Evolutionary conservation across 2,888 invertebrate genomes (phyloP).

Genomic region (Polydrusus cervinus): DNA sequence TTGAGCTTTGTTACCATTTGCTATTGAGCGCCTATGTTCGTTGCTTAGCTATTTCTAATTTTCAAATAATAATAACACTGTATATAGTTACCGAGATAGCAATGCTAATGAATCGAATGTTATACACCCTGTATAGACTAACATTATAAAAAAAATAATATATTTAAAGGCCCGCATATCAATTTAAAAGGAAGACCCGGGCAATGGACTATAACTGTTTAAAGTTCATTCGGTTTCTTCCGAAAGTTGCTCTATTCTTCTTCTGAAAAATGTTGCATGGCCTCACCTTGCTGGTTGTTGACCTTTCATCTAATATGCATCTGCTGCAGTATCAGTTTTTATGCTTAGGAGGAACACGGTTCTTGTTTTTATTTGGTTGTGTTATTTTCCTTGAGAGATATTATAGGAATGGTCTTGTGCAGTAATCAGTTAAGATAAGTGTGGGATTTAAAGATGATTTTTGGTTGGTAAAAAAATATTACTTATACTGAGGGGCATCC

Average conservation of each 20-base stretch:
- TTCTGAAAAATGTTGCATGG: constrained; percentile 61
- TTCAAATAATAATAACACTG: too few species aligned
- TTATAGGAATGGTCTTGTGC: too few species aligned
- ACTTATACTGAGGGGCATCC: too few species aligned
- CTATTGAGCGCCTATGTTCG: too few species aligned
- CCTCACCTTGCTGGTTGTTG: constrained; percentile 64
- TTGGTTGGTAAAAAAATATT: too few species aligned
- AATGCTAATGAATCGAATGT: too few species aligned
- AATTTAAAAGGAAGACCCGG: constrained; percentile 32
- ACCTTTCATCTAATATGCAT: constrained; percentile 58
- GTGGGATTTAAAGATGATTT: too few species aligned
- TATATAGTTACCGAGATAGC: too few species aligned
- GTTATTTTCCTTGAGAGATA: not conserved
- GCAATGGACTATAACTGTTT: constrained; percentile 55
- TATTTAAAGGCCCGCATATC: not conserved
- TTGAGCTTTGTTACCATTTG: too few species aligned
- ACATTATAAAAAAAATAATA: not conserved
- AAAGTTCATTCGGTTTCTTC: constrained; percentile 52
- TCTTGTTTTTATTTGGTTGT: constrained; percentile 21
- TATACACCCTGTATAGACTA: too few species aligned
- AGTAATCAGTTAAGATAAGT: too few species aligned
- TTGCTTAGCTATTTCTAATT: too few species aligned
- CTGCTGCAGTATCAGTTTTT: constrained; percentile 43
- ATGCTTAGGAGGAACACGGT: constrained; percentile 12
- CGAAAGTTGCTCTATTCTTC: constrained; percentile 56